Base-by-base conservation (phyloP, 2,797 vertebrate genomes). In the Tympanoctomys barrerae region DNA sequence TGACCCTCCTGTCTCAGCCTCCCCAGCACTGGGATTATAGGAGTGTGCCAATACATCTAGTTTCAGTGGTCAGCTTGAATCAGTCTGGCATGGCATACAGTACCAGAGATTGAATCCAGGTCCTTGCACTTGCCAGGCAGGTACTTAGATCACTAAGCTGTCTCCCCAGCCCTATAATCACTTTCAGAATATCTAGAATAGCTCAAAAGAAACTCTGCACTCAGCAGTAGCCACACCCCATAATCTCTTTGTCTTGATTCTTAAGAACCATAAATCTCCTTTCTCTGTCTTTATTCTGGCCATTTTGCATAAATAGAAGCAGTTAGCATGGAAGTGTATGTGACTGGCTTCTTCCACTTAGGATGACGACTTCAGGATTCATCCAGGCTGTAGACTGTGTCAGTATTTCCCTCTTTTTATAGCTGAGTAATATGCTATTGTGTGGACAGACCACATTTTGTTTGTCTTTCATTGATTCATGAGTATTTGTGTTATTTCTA, bases 391-490 rank as follows among this genome's bases (percentile, higher is more conserved):
- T 11, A 39, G 36, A 13, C 33, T 66, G 7, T 87, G 59, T 42
- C 36, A 86, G 39, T 78, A 64, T 21, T 42, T 78, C 13, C 22
- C 36, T 91, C 31, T 82, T 87, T 89, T 83, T 84, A n/a, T 79
- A 42, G n/a, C 64, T 46, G 42, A 62, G 36, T 81, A 82, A 75
- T 57, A 73, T n/a, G 31, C 24, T n/a, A 28, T 70, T 57, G 14
- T 57, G 24, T 70, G 33, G 79, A 28, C 46, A 46, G 42, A 46
- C 5, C 24, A 68, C 26, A 36, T 33, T 92, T 90, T 90, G 26
- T 61, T 61, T 59, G 8, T 66, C 42, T 85, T 97, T 91, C 11
- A 61, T 88, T 8, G 54, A 19, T 75, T 94, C 54, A 52, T 84
- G 21, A 49, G 68, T 64, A 87, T 89, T 71, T 94, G 70, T 2